These are phyloP conservation scores for Procambarus clarkii DNA, from an alignment of 1,140 invertebrate genomes.

Conservation along the genomic window DNA sequence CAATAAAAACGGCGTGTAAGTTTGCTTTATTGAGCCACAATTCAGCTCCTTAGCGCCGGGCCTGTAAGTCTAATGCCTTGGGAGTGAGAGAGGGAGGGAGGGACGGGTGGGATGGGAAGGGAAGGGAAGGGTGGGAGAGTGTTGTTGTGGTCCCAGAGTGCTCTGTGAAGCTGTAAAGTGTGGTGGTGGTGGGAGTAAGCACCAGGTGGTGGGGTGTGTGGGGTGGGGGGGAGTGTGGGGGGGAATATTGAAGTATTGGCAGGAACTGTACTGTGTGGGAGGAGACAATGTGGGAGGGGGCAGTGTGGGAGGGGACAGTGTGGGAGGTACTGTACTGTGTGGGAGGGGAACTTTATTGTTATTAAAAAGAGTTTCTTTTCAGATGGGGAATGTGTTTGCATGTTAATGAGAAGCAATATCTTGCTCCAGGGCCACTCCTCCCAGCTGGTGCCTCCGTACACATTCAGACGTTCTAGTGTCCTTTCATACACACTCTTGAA, in stretches of 20 bases:
- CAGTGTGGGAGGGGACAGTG: not conserved
- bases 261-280: not conserved
- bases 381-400: no score
- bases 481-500: no score
- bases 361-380: no score
- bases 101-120: not conserved
- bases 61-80: conserved; percentile 27
- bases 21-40: conserved; percentile 39
- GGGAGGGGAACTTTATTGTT: no score
- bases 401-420: no score
- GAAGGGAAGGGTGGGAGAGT: not conserved
- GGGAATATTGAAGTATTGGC: not conserved
- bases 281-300: no score
- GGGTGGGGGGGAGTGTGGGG: not conserved
- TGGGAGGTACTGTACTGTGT: not conserved
- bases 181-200: not conserved
- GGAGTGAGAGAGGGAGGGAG: not conserved
- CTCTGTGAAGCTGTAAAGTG: not conserved
- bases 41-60: conserved; percentile 23
- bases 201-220: not conserved
- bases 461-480: no score
- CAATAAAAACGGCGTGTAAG: conserved; percentile 44
- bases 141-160: no score
- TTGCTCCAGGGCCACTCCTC: no score
- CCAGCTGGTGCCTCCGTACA: no score